Conservation (phyloP, 2,113 vertebrate species). For the Diglossa brunneiventris region DNA sequence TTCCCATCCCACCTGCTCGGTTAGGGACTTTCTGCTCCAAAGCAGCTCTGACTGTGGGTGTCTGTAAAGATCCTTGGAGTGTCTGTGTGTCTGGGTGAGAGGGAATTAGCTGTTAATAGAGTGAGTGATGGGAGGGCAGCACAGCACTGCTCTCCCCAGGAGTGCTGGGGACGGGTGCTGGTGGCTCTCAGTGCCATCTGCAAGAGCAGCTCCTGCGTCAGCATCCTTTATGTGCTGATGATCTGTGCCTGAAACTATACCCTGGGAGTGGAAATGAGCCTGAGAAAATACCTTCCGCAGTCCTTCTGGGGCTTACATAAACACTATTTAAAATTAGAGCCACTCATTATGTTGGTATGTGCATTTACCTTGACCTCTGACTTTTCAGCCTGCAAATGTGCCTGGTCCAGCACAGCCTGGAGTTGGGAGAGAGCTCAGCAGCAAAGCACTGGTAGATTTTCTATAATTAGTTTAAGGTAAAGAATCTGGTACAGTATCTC, state of each 20-base stretch:
- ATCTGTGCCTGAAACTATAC: slow-evolving; percentile 55
- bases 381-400: background rate
- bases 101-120: background rate
- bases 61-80: background rate
- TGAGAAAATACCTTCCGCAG: slow-evolving; percentile 30
- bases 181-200: background rate
- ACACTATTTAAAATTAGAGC: slow-evolving; percentile 50
- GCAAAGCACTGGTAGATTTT: background rate
- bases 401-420: background rate
- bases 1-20: background rate
- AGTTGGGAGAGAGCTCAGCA: background rate
- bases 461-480: background rate
- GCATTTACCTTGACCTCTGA: slow-evolving; percentile 40
- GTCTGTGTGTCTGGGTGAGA: background rate
- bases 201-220: background rate
- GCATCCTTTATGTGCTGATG: slow-evolving; percentile 43
- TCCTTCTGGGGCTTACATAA: slow-evolving; percentile 40
- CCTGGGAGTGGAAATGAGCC: slow-evolving; percentile 20
- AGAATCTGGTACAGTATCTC: background rate
- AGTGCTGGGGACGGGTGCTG: fast-evolving
- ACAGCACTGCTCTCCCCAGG: background rate
- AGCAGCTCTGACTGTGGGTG: background rate
- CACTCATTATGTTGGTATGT: slow-evolving; percentile 50
- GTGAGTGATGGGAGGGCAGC: background rate
- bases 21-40: slow-evolving; percentile 2